phyloP scores from a whole-genome alignment of 1,140 invertebrate species.

The Drosophila murphyi region DNA sequence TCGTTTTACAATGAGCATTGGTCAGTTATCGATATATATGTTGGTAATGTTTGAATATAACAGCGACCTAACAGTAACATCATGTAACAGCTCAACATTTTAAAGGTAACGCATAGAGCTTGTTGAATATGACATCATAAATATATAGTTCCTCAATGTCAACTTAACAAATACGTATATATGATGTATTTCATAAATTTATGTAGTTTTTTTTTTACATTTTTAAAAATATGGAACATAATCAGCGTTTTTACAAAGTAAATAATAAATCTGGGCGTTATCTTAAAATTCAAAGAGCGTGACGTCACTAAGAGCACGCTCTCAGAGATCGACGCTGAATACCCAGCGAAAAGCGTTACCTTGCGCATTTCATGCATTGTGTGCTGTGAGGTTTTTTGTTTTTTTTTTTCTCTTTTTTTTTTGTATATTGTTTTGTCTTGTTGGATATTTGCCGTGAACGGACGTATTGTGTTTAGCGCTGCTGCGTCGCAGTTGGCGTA shows the following conservation, averaged over 20 bases:
- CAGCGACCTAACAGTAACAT: slow-evolving; percentile 5
- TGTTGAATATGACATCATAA: not conserved
- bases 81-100: too few relatives aligned
- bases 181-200: too few relatives aligned
- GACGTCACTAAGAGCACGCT: slow-evolving; percentile 19
- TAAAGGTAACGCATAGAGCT: slow-evolving; percentile 2
- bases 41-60: not conserved
- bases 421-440: slow-evolving; percentile 43
- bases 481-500: slow-evolving; percentile 58
- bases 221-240: too few relatives aligned
- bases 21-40: slow-evolving; percentile 1
- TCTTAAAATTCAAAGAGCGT: not conserved
- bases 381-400: slow-evolving; percentile 38
- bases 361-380: slow-evolving; percentile 6
- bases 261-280: not conserved
- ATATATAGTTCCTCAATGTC: too few relatives aligned
- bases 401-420: slow-evolving; percentile 23
- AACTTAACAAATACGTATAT: too few relatives aligned
- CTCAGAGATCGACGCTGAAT: slow-evolving; percentile 5
- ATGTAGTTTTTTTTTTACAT: too few relatives aligned
- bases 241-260: not conserved
- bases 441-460: slow-evolving; percentile 53
- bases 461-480: slow-evolving; percentile 52
- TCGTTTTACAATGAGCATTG: not conserved
- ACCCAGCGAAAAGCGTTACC: not conserved